Evolutionary conservation across 2,888 invertebrate species (phyloP), one percentile per base, ranked within the genome.

Genomic region (Drosophila mimetica): DNA sequence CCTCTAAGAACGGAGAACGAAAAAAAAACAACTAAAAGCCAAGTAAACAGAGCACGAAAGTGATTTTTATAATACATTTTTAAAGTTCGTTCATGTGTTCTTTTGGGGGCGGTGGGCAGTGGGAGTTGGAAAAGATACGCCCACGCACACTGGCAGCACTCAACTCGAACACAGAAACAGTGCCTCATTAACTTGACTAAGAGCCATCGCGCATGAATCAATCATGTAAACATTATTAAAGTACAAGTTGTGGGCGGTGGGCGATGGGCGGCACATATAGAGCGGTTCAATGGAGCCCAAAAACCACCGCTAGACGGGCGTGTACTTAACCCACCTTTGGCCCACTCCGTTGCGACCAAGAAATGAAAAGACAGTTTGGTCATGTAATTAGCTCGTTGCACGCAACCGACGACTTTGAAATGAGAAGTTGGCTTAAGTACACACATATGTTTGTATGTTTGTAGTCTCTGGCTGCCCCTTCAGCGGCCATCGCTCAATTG

Each of bases 311-410:
- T 76, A 70, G 63, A 59, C 36, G 28, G 41, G 30, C 25, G 41
- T 64, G 42, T 66, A 66, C 63, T 64, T 66, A 67, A 48, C 32
- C 28, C 53, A 53, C 36, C 36, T 37, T 41, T 6, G 8, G 22
- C 50, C 47, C 39, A 18, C 22, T 22, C 51, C 48, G 28, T 41
- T 53, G 44, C 50, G 39, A n/a, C 25, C 25, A 47, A 20, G 59
- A 71, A 80, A 85, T 81, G 70, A 79, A 82, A 82, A 82, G 77
- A 85, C 89, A 86, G 74, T 79, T 86, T 88, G 79, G 83, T 69
- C 66, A 72, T 78, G 66, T 89, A 89, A 90, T 90, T 89, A 88
- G 74, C 74, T 70, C 60, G 52, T 57, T 65, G 80, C 89, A 89
- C 90, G 89, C 89, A 88, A 89, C n/a, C 16, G 60, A 60, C 37